Evolutionary conservation across 2,113 vertebrate genomes (phyloP).

Genomic region (Anoplopoma fimbria): DNA sequence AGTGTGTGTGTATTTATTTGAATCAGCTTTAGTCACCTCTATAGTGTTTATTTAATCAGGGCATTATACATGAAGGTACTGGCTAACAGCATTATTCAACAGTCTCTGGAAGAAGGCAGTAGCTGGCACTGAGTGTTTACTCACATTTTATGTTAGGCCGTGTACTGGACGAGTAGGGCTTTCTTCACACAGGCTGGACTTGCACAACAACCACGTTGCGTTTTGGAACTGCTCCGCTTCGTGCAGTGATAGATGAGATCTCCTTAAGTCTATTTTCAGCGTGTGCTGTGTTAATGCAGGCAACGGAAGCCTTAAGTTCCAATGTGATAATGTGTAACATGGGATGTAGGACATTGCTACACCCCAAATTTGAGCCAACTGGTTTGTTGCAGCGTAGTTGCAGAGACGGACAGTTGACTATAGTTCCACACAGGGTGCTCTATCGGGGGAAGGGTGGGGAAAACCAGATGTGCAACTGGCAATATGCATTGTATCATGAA

Average conservation of each 20-base stretch:
- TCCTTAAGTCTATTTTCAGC: conserved; percentile 55
- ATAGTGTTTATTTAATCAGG: conserved; percentile 56
- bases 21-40: conserved; percentile 28
- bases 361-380: background rate
- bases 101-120: conserved; percentile 65
- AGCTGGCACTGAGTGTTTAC: conserved; percentile 71
- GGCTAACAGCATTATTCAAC: conserved; percentile 70
- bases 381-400: background rate
- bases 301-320: background rate
- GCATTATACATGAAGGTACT: conserved; percentile 56
- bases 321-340: background rate
- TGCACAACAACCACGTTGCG: conserved; percentile 48
- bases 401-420: background rate
- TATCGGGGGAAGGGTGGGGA: background rate
- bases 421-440: background rate
- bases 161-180: conserved; percentile 72
- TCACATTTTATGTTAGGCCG: conserved; percentile 73
- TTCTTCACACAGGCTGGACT: conserved; percentile 63
- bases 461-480: background rate
- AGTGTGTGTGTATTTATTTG: conserved; percentile 28
- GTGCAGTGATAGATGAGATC: conserved; percentile 55
- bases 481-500: background rate
- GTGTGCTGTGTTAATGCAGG: conserved; percentile 19
- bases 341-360: background rate
- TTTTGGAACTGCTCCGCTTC: conserved; percentile 44